A percentile compares a stretch with the other conserved stretches of the same genome.
These are phyloP conservation scores for Theocolax elegans DNA, from an alignment of 1,140 invertebrate genomes.

Conservation along the genomic window DNA sequence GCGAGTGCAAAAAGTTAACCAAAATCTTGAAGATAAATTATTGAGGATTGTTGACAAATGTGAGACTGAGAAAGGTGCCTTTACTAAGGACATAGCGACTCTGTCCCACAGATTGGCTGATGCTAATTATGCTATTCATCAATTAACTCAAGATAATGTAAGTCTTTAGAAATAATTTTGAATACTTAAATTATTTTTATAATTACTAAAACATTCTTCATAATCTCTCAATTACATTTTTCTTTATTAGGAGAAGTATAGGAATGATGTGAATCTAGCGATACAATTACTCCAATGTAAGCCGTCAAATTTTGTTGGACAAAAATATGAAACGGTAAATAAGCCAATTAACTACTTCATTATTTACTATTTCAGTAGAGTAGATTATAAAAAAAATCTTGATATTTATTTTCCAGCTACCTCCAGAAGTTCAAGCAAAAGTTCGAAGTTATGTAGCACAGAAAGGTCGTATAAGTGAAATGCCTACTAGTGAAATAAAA, in stretches of 20 bases:
- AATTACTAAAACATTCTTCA: no score
- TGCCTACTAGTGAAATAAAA: conserved; percentile 70
- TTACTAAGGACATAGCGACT: conserved; percentile 88
- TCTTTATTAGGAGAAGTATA: conserved; percentile 86
- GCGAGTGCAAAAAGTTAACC: conserved; percentile 94
- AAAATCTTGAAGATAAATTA: conserved; percentile 94
- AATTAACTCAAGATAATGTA: conserved; percentile 93
- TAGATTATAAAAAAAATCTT: conserved; percentile 30
- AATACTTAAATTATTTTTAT: no score
- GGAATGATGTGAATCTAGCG: conserved; percentile 93
- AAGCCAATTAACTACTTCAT: conserved; percentile 12
- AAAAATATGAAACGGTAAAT: conserved; percentile 91
- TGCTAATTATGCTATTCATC: conserved; percentile 86
- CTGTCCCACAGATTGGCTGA: conserved; percentile 89
- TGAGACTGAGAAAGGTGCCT: conserved; percentile 88
- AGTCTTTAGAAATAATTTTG: conserved; percentile 60
- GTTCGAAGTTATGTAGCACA: conserved; percentile 81
- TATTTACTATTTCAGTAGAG: background rate
- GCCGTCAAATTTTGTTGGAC: conserved; percentile 93
- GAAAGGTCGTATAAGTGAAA: conserved; percentile 70
- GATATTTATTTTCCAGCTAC: conserved; percentile 75
- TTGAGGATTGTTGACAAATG: conserved; percentile 92
- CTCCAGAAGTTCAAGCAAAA: conserved; percentile 89
- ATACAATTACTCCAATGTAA: conserved; percentile 95
- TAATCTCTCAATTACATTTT: no score